phyloP scores from a whole-genome alignment of 2,888 invertebrate species.

The Drosophila ezoana region DNA sequence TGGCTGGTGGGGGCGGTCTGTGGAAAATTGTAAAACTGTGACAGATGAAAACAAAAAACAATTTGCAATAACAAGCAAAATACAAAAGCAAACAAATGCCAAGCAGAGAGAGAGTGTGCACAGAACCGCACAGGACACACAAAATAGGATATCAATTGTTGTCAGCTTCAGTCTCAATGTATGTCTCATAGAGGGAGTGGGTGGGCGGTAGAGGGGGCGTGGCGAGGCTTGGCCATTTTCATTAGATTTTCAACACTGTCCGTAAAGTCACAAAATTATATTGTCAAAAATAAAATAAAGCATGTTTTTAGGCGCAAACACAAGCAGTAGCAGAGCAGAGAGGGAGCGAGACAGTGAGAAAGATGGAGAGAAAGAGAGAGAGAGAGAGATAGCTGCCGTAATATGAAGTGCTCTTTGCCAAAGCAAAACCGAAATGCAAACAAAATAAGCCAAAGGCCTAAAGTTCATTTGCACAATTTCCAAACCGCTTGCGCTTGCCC shows the following conservation, averaged over 20 bases:
- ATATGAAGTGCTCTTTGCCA: constrained; percentile 19
- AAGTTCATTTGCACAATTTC: constrained; percentile 81
- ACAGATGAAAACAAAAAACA: constrained; percentile 68
- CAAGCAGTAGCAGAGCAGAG: constrained; percentile 3
- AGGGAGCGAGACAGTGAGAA: background rate
- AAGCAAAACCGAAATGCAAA: constrained; percentile 75
- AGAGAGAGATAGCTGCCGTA: constrained; percentile 4
- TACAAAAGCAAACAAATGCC: constrained; percentile 59
- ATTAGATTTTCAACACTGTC: constrained; percentile 66
- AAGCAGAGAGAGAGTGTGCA: constrained; percentile 40
- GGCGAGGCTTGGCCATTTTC: constrained; percentile 60
- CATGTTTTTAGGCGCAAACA: constrained; percentile 67
- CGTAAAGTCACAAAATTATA: constrained; percentile 79
- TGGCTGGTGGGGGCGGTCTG: background rate
- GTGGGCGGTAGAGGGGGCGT: background rate
- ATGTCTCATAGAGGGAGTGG: constrained; percentile 5
- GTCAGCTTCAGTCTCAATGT: constrained; percentile 20
- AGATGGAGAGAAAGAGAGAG: background rate
- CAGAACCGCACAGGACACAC: constrained; percentile 56
- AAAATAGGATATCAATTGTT: constrained; percentile 74
- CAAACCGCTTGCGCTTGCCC: constrained; percentile 53
- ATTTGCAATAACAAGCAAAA: constrained; percentile 74
- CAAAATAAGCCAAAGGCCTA: constrained; percentile 82
- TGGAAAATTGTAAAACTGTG: constrained; percentile 36
- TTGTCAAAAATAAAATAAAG: constrained; percentile 80